phyloP scores from a whole-genome alignment of 2,797 vertebrate species.

The Hyperoplus immaculatus region DNA sequence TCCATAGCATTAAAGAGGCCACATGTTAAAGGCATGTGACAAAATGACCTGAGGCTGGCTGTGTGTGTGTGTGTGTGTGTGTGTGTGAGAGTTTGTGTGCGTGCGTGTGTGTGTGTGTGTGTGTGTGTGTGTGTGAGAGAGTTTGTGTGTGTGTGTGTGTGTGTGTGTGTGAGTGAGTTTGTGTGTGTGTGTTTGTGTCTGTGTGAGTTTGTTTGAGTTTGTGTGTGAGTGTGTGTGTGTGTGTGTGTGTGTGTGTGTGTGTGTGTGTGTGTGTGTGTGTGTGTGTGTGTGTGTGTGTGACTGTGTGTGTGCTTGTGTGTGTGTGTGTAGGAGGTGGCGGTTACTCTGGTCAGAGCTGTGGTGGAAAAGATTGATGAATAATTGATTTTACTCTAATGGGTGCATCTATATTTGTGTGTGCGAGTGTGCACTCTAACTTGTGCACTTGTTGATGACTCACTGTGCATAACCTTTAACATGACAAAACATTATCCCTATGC shows the following conservation, averaged over 20 bases:
- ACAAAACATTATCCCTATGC: conserved; percentile 4
- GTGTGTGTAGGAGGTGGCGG: conserved; percentile 27
- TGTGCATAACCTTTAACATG: neutral
- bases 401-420: conserved; percentile 55
- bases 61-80: neutral
- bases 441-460: conserved; percentile 24
- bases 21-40: conserved; percentile 69
- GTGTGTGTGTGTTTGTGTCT: conserved; percentile 22
- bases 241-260: neutral
- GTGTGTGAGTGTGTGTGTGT: neutral
- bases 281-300: neutral
- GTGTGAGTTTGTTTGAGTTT: too few species aligned
- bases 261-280: conserved; percentile 16
- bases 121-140: neutral
- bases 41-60: conserved; percentile 54
- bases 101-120: conserved; percentile 21
- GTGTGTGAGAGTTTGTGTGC: too few species aligned
- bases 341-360: conserved; percentile 47
- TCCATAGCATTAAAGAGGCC: neutral
- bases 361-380: conserved; percentile 78
- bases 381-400: conserved; percentile 78
- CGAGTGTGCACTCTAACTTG: conserved; percentile 10
- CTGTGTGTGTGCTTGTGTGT: conserved; percentile 29
- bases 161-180: too few species aligned
- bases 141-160: conserved; percentile 6